phyloP scores from a whole-genome alignment of 1,140 invertebrate species.

The Cydia pomonella region DNA sequence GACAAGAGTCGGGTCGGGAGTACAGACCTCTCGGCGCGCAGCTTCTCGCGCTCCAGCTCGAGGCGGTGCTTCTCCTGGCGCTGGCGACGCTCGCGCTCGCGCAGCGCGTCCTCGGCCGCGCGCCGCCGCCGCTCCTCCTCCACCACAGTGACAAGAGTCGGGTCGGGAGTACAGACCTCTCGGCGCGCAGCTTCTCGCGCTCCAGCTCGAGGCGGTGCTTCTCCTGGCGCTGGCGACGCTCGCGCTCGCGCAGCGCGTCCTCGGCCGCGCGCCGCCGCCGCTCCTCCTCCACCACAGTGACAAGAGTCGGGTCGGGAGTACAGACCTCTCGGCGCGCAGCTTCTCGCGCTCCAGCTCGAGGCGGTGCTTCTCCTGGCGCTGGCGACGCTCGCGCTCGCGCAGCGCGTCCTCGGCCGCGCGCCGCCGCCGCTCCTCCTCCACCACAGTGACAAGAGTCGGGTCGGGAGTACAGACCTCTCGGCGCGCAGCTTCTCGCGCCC shows the following conservation, averaged over 20 bases:
- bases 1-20: conserved; percentile 56
- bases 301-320: conserved; percentile 70
- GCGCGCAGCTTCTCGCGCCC: conserved; percentile 88
- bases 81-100: conserved; percentile 89
- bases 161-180: conserved; percentile 81
- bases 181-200: conserved; percentile 86
- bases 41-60: conserved; percentile 88
- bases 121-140: conserved; percentile 89
- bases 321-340: conserved; percentile 83
- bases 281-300: conserved; percentile 84
- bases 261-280: conserved; percentile 86
- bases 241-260: conserved; percentile 87
- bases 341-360: conserved; percentile 90
- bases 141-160: conserved; percentile 48
- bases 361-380: conserved; percentile 89
- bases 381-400: conserved; percentile 88
- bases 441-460: too few relatives aligned
- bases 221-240: conserved; percentile 90
- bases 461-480: conserved; percentile 82
- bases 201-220: conserved; percentile 89
- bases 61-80: conserved; percentile 89
- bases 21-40: conserved; percentile 84
- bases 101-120: conserved; percentile 85
- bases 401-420: conserved; percentile 86
- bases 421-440: conserved; percentile 88